Base-by-base conservation (phyloP, 2,888 invertebrate genomes). In the Hypena proboscidalis region DNA sequence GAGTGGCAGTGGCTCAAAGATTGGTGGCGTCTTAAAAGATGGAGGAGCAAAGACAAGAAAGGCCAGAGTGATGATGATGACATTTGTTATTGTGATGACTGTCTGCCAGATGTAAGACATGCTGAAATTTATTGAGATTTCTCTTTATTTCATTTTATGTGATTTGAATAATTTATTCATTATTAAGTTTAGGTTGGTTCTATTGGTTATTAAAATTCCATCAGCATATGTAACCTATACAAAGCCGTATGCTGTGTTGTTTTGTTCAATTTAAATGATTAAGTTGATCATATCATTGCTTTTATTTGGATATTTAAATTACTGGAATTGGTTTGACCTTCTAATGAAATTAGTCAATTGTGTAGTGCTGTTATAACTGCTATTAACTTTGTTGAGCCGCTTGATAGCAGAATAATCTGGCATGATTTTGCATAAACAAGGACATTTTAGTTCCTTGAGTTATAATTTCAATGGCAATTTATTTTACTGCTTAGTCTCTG, bases 1-100 rank as follows among this genome's bases (percentile, higher is more conserved):
- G 95, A 95, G 90, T 95, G 95, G 95, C 93, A 94, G 68, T 95
- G 95, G 95, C 88, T 95, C 72, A 95, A 95, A 83, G 95, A 95
- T 83, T 95, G 95, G 95, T 95, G 95, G 95, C 92, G 95, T 50
- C 89, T 95, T 47, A 95, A 95, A 84, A 92, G 92, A 77, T 93
- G 94, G 91, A 92, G 93, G 64, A 92, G 25, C 38, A 51, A 89
- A 76, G 91, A 85, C 70, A 92, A 93, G 65, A 89, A 83, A 70
- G 85, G 83, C 58, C 85, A 85, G 65, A 83, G 73, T 77, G 92
- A 91, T 77, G 92, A 91, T 74, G 94, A 94, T 83, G 94, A 94
- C 72, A 92, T 94, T 77, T 95, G 95, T 87, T 95, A 93, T 89
- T 95, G 95, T 91, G 95, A 95, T 88, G 94, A 95, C 70, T 95